These are phyloP conservation scores for Bellardia pandia DNA, from an alignment of 2,888 invertebrate genomes.

Conservation along the genomic window DNA sequence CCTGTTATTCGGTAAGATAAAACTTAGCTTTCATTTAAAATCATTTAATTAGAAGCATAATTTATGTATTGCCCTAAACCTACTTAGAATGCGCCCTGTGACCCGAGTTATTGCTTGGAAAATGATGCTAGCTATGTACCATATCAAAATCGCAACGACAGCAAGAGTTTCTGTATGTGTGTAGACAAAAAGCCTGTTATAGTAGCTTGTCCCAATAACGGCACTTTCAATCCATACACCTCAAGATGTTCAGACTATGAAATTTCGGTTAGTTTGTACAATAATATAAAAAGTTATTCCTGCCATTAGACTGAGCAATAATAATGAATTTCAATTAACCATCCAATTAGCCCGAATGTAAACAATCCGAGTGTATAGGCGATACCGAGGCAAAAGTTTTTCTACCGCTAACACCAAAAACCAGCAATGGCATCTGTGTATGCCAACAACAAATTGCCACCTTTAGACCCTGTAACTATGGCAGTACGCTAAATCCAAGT, in stretches of 20 bases:
- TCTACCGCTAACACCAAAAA: slow-evolving; percentile 21
- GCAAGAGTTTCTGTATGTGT: slow-evolving; percentile 79
- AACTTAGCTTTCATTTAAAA: not conserved
- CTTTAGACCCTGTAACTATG: slow-evolving; percentile 25
- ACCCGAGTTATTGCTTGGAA: slow-evolving; percentile 76
- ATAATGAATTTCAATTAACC: no score
- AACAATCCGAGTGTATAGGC: slow-evolving; percentile 34
- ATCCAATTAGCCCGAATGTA: slow-evolving; percentile 46
- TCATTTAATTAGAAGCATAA: not conserved
- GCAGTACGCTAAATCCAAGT: slow-evolving; percentile 33
- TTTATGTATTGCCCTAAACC: not conserved
- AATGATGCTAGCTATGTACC: slow-evolving; percentile 69
- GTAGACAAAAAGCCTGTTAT: slow-evolving; percentile 73
- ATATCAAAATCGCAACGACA: slow-evolving; percentile 74
- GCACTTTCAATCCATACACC: slow-evolving; percentile 73
- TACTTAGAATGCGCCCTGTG: slow-evolving; percentile 78
- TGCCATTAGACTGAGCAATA: no score
- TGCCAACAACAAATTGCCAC: slow-evolving; percentile 57
- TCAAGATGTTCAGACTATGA: slow-evolving; percentile 51
- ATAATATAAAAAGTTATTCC: no score
- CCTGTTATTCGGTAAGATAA: slow-evolving; percentile 77
- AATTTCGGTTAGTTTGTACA: slow-evolving; percentile 57
- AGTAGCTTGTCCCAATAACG: slow-evolving; percentile 78
- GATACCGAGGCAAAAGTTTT: not conserved
- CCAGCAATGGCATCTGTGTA: slow-evolving; percentile 49